These are phyloP conservation scores for Calonectris borealis DNA, from an alignment of 2,113 vertebrate species.

Conservation along the genomic window DNA sequence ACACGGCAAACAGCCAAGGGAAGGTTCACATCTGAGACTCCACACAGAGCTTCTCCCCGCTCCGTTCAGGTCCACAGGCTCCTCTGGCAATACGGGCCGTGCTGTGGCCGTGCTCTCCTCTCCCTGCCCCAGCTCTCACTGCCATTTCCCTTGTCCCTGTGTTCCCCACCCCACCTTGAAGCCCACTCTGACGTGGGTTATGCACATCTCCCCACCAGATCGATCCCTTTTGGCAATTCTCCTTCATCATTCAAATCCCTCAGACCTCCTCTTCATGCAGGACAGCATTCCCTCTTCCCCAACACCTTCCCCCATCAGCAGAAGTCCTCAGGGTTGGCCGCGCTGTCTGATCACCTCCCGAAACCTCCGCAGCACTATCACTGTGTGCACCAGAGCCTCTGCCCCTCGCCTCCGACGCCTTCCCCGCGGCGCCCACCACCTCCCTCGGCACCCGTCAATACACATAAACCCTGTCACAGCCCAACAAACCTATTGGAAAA, in stretches of 20 bases:
- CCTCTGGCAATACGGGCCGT: neutral
- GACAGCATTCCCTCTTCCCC: neutral
- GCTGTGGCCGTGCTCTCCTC: neutral
- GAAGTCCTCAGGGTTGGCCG: neutral
- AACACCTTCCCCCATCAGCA: neutral
- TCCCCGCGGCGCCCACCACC: accelerated
- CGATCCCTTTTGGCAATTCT: neutral
- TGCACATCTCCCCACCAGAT: neutral
- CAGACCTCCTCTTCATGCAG: neutral
- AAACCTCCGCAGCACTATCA: accelerated
- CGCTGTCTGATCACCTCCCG: accelerated
- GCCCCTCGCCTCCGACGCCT: neutral
- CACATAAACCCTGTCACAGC: constrained; percentile 34
- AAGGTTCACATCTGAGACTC: neutral
- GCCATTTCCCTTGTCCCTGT: neutral
- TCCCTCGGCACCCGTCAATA: neutral
- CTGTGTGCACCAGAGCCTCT: accelerated
- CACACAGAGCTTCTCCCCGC: neutral
- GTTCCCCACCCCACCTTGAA: neutral
- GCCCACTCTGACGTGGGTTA: too few species aligned
- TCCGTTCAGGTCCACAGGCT: neutral
- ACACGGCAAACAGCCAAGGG: neutral
- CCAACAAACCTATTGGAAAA: constrained; percentile 44
- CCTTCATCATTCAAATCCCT: neutral
- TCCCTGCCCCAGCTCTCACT: neutral